phyloP scores from a whole-genome alignment of 2,113 vertebrate genomes.

The Eira barbara region DNA sequence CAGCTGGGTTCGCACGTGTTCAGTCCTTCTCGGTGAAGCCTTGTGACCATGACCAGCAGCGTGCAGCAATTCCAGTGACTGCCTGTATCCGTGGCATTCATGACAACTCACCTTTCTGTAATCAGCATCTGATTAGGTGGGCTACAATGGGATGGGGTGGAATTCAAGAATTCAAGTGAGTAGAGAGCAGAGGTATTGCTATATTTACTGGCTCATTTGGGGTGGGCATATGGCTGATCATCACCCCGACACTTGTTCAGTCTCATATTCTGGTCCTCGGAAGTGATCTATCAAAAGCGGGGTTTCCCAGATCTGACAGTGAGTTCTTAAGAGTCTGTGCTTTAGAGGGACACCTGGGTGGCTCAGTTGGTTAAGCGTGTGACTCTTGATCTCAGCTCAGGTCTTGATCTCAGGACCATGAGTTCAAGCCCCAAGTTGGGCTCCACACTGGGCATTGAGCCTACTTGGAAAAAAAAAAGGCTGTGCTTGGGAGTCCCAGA shows the following conservation, averaged over 20 bases:
- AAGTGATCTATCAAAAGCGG: not conserved
- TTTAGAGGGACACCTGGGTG: not conserved
- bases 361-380: not conserved
- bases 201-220: not conserved
- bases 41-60: slow-evolving; percentile 53
- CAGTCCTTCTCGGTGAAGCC: slow-evolving; percentile 65
- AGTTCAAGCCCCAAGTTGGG: not conserved
- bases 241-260: not conserved
- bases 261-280: not conserved
- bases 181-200: not conserved
- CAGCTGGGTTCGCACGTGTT: slow-evolving; percentile 26
- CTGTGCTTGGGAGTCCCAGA: not conserved
- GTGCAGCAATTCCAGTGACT: slow-evolving; percentile 42
- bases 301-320: not conserved
- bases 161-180: not conserved
- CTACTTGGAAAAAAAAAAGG: not conserved
- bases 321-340: not conserved
- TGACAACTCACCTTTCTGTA: slow-evolving; percentile 70
- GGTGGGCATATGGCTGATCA: not conserved
- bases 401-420: not conserved
- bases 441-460: not conserved
- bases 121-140: slow-evolving; percentile 74
- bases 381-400: not conserved
- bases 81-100: slow-evolving; percentile 55
- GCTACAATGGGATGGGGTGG: not conserved